Evolutionary conservation across 2,113 vertebrate genomes (phyloP).

Genomic region (Galeopterus variegatus): DNA sequence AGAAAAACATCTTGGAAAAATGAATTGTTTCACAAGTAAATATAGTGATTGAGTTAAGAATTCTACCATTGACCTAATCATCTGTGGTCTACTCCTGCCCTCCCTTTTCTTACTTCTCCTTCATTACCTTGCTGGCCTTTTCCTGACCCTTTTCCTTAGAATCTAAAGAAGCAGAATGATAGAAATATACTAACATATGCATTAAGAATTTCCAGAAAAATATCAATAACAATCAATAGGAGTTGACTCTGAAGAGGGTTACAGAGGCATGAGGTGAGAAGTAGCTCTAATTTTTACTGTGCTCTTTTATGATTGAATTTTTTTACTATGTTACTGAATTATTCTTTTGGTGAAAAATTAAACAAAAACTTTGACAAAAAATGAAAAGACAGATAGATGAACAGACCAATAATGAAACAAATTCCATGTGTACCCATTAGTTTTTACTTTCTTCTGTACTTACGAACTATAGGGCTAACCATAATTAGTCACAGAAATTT

Average conservation of each 20-base stretch:
- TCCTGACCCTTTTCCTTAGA: neutral
- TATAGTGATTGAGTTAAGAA: conserved; percentile 32
- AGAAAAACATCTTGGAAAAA: conserved; percentile 10
- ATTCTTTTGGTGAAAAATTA: conserved; percentile 39
- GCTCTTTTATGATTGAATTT: conserved; percentile 32
- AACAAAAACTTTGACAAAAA: neutral
- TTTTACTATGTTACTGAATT: neutral
- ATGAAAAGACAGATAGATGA: neutral
- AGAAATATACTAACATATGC: neutral
- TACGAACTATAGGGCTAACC: neutral
- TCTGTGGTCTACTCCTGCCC: neutral
- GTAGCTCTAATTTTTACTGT: conserved; percentile 40
- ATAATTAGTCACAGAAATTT: conserved; percentile 40
- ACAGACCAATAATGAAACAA: conserved; percentile 10
- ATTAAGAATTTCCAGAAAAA: conserved; percentile 10
- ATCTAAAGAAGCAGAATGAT: conserved; percentile 10
- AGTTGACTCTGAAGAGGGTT: neutral
- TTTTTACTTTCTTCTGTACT: neutral
- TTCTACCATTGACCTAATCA: neutral
- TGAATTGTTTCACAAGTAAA: conserved; percentile 43
- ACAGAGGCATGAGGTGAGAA: neutral
- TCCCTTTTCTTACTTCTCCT: conserved; percentile 5
- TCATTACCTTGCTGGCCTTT: neutral
- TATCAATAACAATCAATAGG: neutral
- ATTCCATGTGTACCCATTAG: neutral